phyloP scores from a whole-genome alignment of 2,888 invertebrate genomes.

The Lasioglossum lativentre region DNA sequence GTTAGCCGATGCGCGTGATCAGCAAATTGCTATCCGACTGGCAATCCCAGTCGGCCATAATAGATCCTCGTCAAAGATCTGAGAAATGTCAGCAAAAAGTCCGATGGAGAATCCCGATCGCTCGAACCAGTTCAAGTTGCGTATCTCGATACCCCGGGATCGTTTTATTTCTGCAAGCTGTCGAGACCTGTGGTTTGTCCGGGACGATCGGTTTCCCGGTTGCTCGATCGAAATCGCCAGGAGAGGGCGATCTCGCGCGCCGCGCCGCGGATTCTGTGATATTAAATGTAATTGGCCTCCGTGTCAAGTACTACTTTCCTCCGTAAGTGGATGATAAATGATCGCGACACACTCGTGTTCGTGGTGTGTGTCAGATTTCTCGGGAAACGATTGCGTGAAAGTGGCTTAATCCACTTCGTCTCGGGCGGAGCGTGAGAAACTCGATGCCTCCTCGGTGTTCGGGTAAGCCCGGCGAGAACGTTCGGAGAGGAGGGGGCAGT shows the following conservation, averaged over 20 bases:
- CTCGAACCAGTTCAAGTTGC: background rate
- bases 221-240: constrained; percentile 25
- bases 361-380: constrained; percentile 35
- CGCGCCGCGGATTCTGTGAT: constrained; percentile 34
- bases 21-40: background rate
- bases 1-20: background rate
- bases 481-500: background rate
- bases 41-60: background rate
- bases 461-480: background rate
- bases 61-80: constrained; percentile 8
- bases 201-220: constrained; percentile 25
- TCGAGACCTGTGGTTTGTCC: background rate
- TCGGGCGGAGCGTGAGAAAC: constrained; percentile 27
- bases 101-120: background rate
- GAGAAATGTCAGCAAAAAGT: background rate
- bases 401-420: constrained; percentile 5
- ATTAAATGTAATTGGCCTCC: constrained; percentile 59
- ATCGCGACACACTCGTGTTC: background rate
- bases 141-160: background rate
- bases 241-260: background rate
- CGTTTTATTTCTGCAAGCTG: background rate
- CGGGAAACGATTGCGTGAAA: constrained; percentile 39
- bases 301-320: constrained; percentile 62
- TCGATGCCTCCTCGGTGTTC: background rate
- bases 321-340: constrained; percentile 49